phyloP scores from a whole-genome alignment of 1,140 invertebrate genomes.

The Medauroidea extradentata region DNA sequence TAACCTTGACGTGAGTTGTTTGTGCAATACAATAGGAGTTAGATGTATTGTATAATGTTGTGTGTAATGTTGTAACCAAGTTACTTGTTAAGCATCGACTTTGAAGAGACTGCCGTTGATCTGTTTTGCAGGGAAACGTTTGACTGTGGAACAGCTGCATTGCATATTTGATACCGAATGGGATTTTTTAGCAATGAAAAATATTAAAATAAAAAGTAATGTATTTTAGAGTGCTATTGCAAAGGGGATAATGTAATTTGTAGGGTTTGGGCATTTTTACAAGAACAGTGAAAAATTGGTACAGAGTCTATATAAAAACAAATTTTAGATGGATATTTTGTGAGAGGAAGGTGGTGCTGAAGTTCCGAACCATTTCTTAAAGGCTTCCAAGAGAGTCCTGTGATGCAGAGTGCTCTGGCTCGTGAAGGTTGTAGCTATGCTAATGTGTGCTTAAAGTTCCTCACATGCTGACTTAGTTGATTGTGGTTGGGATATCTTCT shows the following conservation, averaged over 20 bases:
- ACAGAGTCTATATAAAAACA: too few relatives aligned
- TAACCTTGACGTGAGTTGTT: background rate
- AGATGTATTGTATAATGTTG: background rate
- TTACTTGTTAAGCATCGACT: background rate
- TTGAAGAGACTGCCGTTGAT: slow-evolving; percentile 3
- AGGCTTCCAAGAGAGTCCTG: slow-evolving; percentile 8
- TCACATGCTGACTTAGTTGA: too few relatives aligned
- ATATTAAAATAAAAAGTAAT: background rate
- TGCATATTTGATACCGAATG: slow-evolving; percentile 10
- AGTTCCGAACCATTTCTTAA: slow-evolving; percentile 5
- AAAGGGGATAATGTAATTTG: slow-evolving; percentile 11
- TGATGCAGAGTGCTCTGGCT: background rate
- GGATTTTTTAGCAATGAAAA: slow-evolving; percentile 8
- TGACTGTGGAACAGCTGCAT: background rate
- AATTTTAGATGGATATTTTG: slow-evolving; percentile 1
- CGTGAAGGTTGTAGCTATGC: too few relatives aligned
- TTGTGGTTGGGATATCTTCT: too few relatives aligned
- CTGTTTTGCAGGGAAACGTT: background rate
- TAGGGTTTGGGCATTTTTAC: slow-evolving; percentile 8
- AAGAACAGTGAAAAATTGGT: background rate
- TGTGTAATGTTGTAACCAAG: background rate
- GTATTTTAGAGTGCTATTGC: slow-evolving; percentile 17
- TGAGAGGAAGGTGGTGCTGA: slow-evolving; percentile 1
- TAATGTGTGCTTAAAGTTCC: too few relatives aligned
- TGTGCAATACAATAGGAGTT: slow-evolving; percentile 3